phyloP scores from a whole-genome alignment of 2,113 vertebrate species.

The Climacteris rufus region DNA sequence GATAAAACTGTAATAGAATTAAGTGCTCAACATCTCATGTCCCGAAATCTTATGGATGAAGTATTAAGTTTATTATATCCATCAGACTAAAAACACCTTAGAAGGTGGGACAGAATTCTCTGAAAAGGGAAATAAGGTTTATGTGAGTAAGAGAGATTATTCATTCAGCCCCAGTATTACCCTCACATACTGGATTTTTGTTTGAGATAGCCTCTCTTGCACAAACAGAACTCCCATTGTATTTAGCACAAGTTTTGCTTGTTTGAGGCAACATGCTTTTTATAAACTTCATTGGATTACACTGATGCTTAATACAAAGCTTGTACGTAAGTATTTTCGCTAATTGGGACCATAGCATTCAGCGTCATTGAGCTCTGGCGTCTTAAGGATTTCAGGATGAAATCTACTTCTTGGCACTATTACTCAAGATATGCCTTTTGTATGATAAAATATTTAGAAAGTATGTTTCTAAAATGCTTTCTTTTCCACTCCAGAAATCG shows the following conservation, averaged over 20 bases:
- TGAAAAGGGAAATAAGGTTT: not conserved
- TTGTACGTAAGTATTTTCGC: not conserved
- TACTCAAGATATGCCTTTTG: not conserved
- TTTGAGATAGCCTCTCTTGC: not conserved
- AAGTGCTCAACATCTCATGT: slow-evolving; percentile 45
- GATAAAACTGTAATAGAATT: slow-evolving; percentile 66
- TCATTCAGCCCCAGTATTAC: not conserved
- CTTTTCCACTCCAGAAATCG: not conserved
- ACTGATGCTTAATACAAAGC: not conserved
- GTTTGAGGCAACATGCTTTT: not conserved
- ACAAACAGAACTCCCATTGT: slow-evolving; percentile 6
- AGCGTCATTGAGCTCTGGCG: not conserved
- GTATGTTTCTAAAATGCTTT: not conserved
- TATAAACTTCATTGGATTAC: not conserved
- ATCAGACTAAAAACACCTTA: not conserved
- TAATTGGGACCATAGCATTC: not conserved
- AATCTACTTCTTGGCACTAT: not conserved
- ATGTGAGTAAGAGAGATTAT: not conserved
- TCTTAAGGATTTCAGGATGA: not conserved
- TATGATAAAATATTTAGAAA: not conserved
- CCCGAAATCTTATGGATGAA: slow-evolving; percentile 26
- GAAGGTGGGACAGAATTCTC: not conserved
- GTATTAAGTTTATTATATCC: slow-evolving; percentile 45
- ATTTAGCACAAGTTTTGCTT: not conserved
- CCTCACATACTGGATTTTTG: not conserved